Base-by-base conservation (phyloP, 2,888 invertebrate genomes). In the Heliconius ismenius region DNA sequence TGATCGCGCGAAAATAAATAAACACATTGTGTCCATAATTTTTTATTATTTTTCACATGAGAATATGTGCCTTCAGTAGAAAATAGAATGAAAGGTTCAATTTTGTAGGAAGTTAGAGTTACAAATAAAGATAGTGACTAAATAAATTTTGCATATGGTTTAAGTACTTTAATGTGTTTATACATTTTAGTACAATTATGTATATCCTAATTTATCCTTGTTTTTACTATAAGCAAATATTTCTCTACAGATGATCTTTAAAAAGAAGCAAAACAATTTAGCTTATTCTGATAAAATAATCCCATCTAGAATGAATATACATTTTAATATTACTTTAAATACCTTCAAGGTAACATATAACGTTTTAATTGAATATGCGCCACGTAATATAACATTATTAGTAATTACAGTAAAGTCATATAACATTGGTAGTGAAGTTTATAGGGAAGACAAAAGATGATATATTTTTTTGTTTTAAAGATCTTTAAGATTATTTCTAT, bases 291-390 rank as follows among this genome's bases (percentile, higher is more conserved):
- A n/a, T 36, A 36, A n/a, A 36, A 7, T 21, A 10, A 26, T 26
- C 18, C 28, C 43, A 24, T 28, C 18, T 32, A 28, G 26, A 69
- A 69, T n/a, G n/a, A 58, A 13, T 13, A 32, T 32, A n/a, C 15
- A 68, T 69, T 21, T 68, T 28, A 24, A 28, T 64, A 65, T 36
- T 39, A 64, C n/a, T 54, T 69, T 21, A 28, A 69, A 69, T 69
- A 70, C 54, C 69, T 70, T 70, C 3, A 11, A 58, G 54, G 69
- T 70, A 70, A 24, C 43, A n/a, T 9, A 39, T 49, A 6, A 54
- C 32, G 10, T 28, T 49, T 28, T 28, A 6, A 49, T 26, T 21
- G 2, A 54, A 54, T 32, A 70, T 58, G 70, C 58, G 36, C 70
- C 36, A 36, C 58, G 58, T 58, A 58, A n/a, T 24, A 11, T 15